Conservation (phyloP, 2,113 vertebrate genomes). For the Aix galericulata region DNA sequence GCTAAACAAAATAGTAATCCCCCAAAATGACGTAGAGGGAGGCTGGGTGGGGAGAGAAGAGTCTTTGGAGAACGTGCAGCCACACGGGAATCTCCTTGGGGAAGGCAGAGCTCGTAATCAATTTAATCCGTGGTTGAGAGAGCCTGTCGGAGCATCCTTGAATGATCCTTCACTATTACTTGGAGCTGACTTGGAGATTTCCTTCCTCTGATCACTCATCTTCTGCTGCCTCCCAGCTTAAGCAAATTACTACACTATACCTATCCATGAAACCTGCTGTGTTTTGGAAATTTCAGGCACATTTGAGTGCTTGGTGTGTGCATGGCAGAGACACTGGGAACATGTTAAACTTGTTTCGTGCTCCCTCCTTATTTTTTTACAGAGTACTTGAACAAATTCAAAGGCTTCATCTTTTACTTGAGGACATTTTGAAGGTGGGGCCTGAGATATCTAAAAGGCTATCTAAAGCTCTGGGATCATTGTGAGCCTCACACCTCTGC, state of each 20-base stretch:
- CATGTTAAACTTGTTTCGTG: not conserved
- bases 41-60: not conserved
- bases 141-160: not conserved
- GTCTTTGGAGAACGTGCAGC: not conserved
- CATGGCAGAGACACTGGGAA: not conserved
- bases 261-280: not conserved
- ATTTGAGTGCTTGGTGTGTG: not conserved
- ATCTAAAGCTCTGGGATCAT: not conserved
- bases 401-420: not conserved
- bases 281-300: not conserved
- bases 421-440: not conserved
- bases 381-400: not conserved
- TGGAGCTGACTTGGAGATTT: not conserved
- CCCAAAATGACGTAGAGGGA: not conserved
- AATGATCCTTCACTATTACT: not conserved
- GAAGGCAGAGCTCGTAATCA: not conserved
- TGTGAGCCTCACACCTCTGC: not conserved
- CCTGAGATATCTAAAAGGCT: not conserved
- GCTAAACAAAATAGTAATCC: not conserved
- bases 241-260: not conserved
- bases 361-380: not conserved
- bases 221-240: not conserved
- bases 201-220: not conserved
- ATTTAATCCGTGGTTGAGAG: not conserved
- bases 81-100: not conserved